Percentiles rank a stretch among this genome's conserved stretches.
These are phyloP conservation scores for Vulpes lagopus DNA, from an alignment of 2,113 vertebrate genomes.

Conservation along the genomic window DNA sequence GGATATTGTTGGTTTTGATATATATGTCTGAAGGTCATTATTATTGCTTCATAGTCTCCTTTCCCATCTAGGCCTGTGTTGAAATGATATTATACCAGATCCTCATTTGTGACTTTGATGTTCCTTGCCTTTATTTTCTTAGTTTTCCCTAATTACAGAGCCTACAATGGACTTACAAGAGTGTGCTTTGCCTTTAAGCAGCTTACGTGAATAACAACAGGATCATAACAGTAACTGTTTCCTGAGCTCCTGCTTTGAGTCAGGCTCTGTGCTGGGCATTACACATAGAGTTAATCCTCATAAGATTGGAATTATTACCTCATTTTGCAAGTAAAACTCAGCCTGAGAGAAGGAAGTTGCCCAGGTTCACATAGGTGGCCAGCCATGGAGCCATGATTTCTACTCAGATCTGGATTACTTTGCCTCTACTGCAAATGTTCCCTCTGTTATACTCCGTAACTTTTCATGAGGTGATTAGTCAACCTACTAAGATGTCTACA, in stretches of 20 bases:
- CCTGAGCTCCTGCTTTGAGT: slow-evolving; percentile 22
- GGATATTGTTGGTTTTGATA: background rate
- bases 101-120: slow-evolving; percentile 44
- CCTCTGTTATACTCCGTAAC: background rate
- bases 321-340: slow-evolving; percentile 52
- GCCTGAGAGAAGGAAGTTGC: slow-evolving; percentile 49
- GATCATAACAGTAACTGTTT: slow-evolving; percentile 45
- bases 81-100: background rate
- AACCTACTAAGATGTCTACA: background rate
- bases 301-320: slow-evolving; percentile 19
- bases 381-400: slow-evolving; percentile 1
- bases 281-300: slow-evolving; percentile 36
- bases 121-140: slow-evolving; percentile 24
- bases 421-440: background rate
- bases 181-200: slow-evolving; percentile 37
- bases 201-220: background rate
- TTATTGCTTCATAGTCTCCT: background rate
- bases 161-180: background rate
- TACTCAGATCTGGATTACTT: background rate
- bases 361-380: slow-evolving; percentile 8
- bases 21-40: background rate
- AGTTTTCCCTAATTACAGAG: slow-evolving; percentile 28
- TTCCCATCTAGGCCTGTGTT: slow-evolving; percentile 10
- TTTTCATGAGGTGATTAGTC: slow-evolving; percentile 5
- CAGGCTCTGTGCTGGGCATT: slow-evolving; percentile 8